These are phyloP conservation scores for Nomada lathburiana DNA, from an alignment of 2,888 invertebrate species.

Conservation along the genomic window DNA sequence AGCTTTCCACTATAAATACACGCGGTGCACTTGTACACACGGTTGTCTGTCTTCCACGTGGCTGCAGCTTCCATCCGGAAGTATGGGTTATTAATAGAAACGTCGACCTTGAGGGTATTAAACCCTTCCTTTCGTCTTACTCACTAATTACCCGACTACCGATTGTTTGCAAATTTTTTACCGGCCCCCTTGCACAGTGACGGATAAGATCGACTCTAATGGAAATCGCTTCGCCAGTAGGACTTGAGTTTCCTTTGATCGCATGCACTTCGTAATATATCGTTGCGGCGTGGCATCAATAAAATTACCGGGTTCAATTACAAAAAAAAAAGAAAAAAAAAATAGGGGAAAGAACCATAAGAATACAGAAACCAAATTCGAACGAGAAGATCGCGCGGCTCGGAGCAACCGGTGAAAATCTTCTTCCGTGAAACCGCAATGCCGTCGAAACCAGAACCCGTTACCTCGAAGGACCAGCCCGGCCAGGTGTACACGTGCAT, in stretches of 20 bases:
- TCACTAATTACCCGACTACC: slow-evolving; percentile 24
- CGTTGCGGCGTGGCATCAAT: background rate
- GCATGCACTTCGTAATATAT: background rate
- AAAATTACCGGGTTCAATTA: background rate
- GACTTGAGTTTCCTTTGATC: background rate
- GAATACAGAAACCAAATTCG: background rate
- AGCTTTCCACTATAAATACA: slow-evolving; percentile 38
- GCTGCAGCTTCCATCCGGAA: slow-evolving; percentile 36
- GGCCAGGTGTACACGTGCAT: slow-evolving; percentile 46
- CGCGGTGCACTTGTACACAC: background rate
- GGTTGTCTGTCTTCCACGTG: slow-evolving; percentile 27
- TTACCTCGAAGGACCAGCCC: slow-evolving; percentile 28
- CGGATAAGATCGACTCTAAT: slow-evolving; percentile 17
- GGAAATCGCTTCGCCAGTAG: background rate
- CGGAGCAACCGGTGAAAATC: slow-evolving; percentile 1
- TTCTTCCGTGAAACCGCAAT: slow-evolving; percentile 23
- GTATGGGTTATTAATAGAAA: slow-evolving; percentile 38
- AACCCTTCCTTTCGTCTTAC: slow-evolving; percentile 16
- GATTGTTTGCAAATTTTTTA: slow-evolving; percentile 31
- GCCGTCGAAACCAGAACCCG: slow-evolving; percentile 47
- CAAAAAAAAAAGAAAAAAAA: too few relatives aligned
- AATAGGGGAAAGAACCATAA: too few relatives aligned
- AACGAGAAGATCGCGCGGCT: background rate
- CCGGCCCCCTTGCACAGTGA: slow-evolving; percentile 1
- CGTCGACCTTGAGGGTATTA: slow-evolving; percentile 29